These are phyloP conservation scores for Idaea aversata DNA, from an alignment of 2,888 invertebrate species.

Conservation along the genomic window DNA sequence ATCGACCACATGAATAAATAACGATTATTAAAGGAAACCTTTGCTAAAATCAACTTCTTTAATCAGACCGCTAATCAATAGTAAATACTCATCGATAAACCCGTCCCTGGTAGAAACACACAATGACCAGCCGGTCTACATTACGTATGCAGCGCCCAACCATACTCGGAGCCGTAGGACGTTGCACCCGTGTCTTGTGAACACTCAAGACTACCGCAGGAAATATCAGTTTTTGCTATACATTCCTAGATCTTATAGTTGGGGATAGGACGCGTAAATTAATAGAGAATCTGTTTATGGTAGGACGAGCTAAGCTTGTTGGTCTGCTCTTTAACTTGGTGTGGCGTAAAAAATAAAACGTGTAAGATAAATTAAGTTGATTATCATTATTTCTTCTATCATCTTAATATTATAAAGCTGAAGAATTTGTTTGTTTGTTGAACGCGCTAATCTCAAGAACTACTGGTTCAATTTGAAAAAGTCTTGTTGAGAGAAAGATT, in stretches of 20 bases:
- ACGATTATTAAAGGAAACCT: neutral
- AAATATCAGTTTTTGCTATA: conserved; percentile 26
- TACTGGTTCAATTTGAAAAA: too few relatives aligned
- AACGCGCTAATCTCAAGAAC: too few relatives aligned
- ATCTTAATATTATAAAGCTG: too few relatives aligned
- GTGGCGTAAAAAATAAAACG: neutral
- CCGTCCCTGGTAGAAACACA: conserved; percentile 4
- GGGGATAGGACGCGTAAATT: neutral
- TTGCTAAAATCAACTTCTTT: neutral
- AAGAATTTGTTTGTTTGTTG: too few relatives aligned
- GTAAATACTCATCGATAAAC: neutral
- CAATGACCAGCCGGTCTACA: conserved; percentile 25
- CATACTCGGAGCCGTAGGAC: conserved; percentile 54
- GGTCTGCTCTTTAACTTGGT: neutral
- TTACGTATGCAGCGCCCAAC: conserved; percentile 68
- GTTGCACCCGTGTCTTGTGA: conserved; percentile 61
- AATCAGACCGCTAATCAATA: neutral
- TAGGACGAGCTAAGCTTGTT: neutral
- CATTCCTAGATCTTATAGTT: neutral
- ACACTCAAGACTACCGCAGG: conserved; percentile 14
- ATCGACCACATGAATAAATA: neutral
- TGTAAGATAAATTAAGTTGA: too few relatives aligned
- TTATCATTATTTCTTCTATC: too few relatives aligned
- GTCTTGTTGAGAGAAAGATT: too few relatives aligned
- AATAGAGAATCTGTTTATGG: neutral